These are phyloP conservation scores for Lethenteron camtschaticum DNA, from an alignment of 2,113 vertebrate species.

Conservation along the genomic window DNA sequence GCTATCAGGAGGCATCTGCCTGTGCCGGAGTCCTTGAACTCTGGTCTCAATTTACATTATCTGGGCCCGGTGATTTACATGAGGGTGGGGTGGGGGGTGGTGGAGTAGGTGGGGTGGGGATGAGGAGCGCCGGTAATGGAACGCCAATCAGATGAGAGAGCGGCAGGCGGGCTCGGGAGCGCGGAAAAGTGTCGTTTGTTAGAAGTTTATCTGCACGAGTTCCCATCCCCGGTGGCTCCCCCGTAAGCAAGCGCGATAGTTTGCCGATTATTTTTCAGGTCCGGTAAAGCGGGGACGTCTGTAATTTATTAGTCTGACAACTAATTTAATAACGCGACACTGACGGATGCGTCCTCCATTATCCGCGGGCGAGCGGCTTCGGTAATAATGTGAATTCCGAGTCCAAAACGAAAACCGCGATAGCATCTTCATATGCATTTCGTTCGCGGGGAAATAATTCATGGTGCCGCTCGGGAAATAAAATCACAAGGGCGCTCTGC, in stretches of 20 bases:
- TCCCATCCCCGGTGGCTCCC: too few relatives aligned
- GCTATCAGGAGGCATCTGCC: too few relatives aligned
- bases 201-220: too few relatives aligned
- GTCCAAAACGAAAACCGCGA: conserved; percentile 1
- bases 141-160: too few relatives aligned
- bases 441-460: conserved; percentile 4
- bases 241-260: background rate
- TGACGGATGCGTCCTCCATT: conserved; percentile 1
- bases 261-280: conserved; percentile 5
- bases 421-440: conserved; percentile 5
- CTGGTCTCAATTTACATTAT: conserved; percentile 3
- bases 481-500: conserved; percentile 1
- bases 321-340: conserved; percentile 6
- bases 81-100: too few relatives aligned
- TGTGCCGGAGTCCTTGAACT: background rate
- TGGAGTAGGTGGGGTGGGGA: too few relatives aligned
- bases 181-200: too few relatives aligned
- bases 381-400: conserved; percentile 4
- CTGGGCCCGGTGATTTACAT: too few relatives aligned
- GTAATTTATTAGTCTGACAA: conserved; percentile 6
- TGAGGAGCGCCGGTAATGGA: too few relatives aligned
- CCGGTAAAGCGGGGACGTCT: conserved; percentile 1
- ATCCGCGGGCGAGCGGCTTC: conserved; percentile 5
- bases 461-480: conserved; percentile 1
- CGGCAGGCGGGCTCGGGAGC: too few relatives aligned